Evolutionary conservation across 2,113 vertebrate species (phyloP), one percentile per base, ranked within the genome.

Genomic region (Dipodomys merriami): DNA sequence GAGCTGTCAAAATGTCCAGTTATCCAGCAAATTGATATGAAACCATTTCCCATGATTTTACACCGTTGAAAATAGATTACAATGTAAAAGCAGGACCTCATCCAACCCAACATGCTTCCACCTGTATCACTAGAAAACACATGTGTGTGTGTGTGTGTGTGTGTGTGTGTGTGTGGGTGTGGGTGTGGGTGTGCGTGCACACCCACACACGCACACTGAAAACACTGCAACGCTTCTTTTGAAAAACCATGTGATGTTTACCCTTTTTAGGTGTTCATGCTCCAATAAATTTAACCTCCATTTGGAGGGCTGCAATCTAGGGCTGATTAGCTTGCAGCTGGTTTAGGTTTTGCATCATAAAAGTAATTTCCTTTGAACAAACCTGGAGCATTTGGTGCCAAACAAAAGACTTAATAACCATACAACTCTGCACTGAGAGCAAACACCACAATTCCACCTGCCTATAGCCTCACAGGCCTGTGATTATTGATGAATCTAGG

Each of bases 351-450:
- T 64, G 2, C 29, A 94, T 74, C 87, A 78, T 74, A 95, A 93
- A 95, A 15, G 29, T 88, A 85, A 91, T 94, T 96, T 91, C 19
- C 92, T 91, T 88, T 93, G 83, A 86, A 86, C 62, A 60, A 96
- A 95, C 67, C 86, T 77, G 72, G 92, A 88, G 76, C 39, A 79
- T 23, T 69, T 57, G 35, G 76, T 89, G 91, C 89, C 86, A 80
- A 46, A 46, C 2, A 53, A 96, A 60, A 92, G 9, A 94, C 89
- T 20, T 73, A 94, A 93, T 74, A 84, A 67, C 46, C 94, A 30
- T 92, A 92, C 86, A 96, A 57, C 64, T 69, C 91, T 96, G 68
- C 88, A 84, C 2, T 73, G 69, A 83, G 72, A 77, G 46, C 6
- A 88, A 85, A 92, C 0, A 29, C 25, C 69, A 80, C 68, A 10